Percentiles rank a stretch among this genome's conserved stretches.
phyloP scores from a whole-genome alignment of 2,797 vertebrate genomes.

The Siniperca obscura region DNA sequence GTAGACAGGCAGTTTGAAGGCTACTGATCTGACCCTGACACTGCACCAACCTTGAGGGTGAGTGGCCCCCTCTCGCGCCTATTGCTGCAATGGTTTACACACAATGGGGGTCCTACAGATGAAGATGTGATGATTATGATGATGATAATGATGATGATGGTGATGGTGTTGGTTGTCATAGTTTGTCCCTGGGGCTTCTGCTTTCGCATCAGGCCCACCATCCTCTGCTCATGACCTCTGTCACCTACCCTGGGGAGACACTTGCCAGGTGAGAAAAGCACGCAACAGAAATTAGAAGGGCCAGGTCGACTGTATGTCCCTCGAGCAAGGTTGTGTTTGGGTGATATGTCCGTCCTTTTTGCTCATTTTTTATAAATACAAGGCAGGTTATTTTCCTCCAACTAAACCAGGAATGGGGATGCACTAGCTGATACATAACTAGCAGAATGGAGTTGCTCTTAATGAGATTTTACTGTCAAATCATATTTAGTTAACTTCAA shows the following conservation, averaged over 20 bases:
- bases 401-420: slow-evolving; percentile 3
- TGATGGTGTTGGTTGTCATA: slow-evolving; percentile 47
- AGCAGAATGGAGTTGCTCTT: slow-evolving; percentile 1
- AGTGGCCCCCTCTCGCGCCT: slow-evolving; percentile 7
- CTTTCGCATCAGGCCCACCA: slow-evolving; percentile 59
- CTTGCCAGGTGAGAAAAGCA: slow-evolving; percentile 79
- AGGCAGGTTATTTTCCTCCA: slow-evolving; percentile 25
- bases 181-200: slow-evolving; percentile 45
- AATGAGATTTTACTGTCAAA: slow-evolving; percentile 27
- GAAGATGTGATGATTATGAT: slow-evolving; percentile 70
- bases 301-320: slow-evolving; percentile 61
- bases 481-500: slow-evolving; percentile 14
- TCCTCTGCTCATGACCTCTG: slow-evolving; percentile 61
- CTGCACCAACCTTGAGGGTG: slow-evolving; percentile 19
- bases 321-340: slow-evolving; percentile 76
- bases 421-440: neutral
- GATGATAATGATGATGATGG: slow-evolving; percentile 49
- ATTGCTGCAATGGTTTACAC: slow-evolving; percentile 69
- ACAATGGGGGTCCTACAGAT: slow-evolving; percentile 47
- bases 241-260: slow-evolving; percentile 74
- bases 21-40: slow-evolving; percentile 50
- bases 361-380: slow-evolving; percentile 29
- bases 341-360: slow-evolving; percentile 55
- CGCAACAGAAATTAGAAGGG: slow-evolving; percentile 59
- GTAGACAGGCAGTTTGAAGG: slow-evolving; percentile 38